phyloP scores from a whole-genome alignment of 2,113 vertebrate species.

The Leucopsar rothschildi region DNA sequence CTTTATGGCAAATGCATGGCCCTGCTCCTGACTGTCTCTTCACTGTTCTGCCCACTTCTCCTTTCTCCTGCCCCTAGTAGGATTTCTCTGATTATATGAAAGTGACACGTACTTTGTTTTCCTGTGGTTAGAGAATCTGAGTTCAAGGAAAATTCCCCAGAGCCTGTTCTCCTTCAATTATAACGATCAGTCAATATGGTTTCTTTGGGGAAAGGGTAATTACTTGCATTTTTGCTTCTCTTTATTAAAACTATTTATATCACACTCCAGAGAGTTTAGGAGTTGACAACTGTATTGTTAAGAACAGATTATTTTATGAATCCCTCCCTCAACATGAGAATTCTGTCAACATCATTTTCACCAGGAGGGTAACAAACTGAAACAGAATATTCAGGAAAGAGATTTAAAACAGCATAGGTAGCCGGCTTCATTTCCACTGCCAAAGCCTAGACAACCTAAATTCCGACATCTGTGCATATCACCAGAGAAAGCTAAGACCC shows the following conservation, averaged over 20 bases:
- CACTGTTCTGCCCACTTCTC: neutral
- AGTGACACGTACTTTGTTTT: neutral
- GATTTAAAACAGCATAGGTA: neutral
- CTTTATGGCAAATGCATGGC: neutral
- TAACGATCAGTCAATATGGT: neutral
- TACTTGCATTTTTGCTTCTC: conserved; percentile 24
- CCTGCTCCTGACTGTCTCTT: neutral
- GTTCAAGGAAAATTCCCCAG: neutral
- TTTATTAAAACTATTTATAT: conserved; percentile 20
- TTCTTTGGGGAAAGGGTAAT: conserved; percentile 23
- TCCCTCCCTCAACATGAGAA: neutral
- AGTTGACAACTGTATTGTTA: conserved; percentile 6
- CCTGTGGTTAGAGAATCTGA: neutral
- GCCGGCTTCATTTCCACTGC: neutral
- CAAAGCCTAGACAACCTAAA: neutral
- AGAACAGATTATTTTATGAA: neutral
- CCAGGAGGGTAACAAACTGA: neutral
- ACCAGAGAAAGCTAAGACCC: neutral
- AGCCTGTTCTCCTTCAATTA: conserved; percentile 26
- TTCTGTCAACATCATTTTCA: conserved; percentile 4
- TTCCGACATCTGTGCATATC: neutral
- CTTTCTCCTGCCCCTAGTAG: neutral
- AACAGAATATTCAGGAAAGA: neutral
- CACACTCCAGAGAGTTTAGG: neutral
- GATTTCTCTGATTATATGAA: neutral